Conservation (phyloP, 2,797 vertebrate species). For the Lacerta viridis region DNA sequence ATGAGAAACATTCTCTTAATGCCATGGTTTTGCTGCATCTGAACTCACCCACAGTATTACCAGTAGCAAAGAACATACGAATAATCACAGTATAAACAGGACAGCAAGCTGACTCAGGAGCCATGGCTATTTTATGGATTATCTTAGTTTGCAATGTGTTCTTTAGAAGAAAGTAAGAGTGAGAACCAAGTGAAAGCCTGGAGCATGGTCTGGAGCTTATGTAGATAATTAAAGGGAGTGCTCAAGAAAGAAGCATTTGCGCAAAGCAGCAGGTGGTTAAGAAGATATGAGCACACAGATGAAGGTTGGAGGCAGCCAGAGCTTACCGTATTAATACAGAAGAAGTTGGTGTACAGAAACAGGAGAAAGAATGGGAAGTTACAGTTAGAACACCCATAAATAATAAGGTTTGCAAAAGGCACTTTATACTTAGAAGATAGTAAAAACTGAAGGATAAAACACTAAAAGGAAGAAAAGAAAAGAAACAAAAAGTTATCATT, state of each 20-base stretch:
- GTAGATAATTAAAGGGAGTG: slow-evolving; percentile 10
- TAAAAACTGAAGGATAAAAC: not conserved
- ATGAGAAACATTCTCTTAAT: too few relatives aligned
- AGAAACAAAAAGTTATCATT: not conserved
- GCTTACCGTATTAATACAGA: slow-evolving; percentile 9
- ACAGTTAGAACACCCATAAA: not conserved
- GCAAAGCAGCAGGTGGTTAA: slow-evolving; percentile 25
- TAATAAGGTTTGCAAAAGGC: slow-evolving; percentile 21
- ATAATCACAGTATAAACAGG: slow-evolving; percentile 15
- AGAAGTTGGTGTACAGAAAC: not conserved
- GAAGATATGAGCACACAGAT: not conserved
- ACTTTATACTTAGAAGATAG: not conserved
- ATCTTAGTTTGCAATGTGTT: not conserved
- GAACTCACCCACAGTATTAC: not conserved
- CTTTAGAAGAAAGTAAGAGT: not conserved
- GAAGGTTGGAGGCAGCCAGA: not conserved
- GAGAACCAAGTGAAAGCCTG: slow-evolving; percentile 5
- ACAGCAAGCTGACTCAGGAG: not conserved
- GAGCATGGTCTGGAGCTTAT: not conserved
- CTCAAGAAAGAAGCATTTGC: not conserved
- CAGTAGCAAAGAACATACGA: not conserved
- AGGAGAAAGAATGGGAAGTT: not conserved
- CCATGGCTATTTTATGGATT: slow-evolving; percentile 1
- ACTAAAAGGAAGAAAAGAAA: not conserved
- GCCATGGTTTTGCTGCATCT: not conserved